phyloP scores from a whole-genome alignment of 2,797 vertebrate genomes.

The Paramormyrops hopkinsi region DNA sequence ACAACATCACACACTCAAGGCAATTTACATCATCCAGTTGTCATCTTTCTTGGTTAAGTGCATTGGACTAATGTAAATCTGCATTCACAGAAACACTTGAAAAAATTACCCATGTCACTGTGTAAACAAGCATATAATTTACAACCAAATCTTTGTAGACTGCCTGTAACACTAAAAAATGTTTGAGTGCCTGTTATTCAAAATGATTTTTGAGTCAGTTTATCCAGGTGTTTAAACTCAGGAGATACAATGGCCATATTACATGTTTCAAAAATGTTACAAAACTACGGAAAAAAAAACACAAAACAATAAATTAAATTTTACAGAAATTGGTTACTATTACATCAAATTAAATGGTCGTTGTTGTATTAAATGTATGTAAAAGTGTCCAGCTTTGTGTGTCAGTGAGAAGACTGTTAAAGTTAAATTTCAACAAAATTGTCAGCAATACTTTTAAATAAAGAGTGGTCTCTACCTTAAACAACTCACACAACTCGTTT shows the following conservation, averaged over 20 bases:
- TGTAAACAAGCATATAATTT: neutral
- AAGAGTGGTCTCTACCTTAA: conserved; percentile 13
- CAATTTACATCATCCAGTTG: neutral
- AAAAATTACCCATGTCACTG: neutral
- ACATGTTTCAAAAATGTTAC: neutral
- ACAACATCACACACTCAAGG: neutral
- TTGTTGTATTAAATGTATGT: neutral
- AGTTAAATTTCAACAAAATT: conserved; percentile 33
- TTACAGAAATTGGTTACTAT: neutral
- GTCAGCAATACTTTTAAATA: conserved; percentile 29
- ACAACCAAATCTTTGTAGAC: neutral
- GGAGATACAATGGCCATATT: neutral
- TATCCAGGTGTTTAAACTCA: neutral
- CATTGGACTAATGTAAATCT: neutral
- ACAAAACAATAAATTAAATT: neutral
- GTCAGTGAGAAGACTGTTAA: conserved; percentile 16
- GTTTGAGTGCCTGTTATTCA: neutral
- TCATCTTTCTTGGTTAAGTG: neutral
- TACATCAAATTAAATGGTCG: neutral
- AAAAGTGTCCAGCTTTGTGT: conserved; percentile 20
- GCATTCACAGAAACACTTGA: neutral
- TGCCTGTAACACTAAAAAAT: neutral
- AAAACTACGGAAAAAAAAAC: neutral
- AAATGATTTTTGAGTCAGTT: neutral
- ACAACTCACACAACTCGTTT: neutral